Conservation (phyloP, 1,140 invertebrate species). For the Cherax quadricarinatus region DNA sequence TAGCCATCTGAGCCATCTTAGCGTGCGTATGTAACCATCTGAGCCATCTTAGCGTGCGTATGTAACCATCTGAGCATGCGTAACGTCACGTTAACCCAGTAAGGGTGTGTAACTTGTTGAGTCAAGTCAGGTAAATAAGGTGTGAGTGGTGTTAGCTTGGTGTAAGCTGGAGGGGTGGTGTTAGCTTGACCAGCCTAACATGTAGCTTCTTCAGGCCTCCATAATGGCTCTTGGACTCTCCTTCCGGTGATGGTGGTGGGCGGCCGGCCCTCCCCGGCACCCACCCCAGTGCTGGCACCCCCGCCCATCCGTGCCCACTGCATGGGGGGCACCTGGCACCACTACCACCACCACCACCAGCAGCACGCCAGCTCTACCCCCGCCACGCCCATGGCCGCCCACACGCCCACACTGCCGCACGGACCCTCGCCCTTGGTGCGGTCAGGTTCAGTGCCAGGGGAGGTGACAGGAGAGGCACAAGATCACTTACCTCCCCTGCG, state of each 20-base stretch:
- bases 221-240: constrained; percentile 41
- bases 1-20: too few relatives aligned
- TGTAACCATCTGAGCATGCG: neutral
- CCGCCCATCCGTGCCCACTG: constrained; percentile 67
- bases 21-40: too few relatives aligned
- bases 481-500: constrained; percentile 69
- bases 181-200: neutral
- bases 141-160: neutral
- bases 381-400: constrained; percentile 67
- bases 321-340: constrained; percentile 67
- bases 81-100: neutral
- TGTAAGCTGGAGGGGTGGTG: neutral
- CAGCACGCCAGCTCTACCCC: constrained; percentile 69
- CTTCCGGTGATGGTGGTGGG: constrained; percentile 65
- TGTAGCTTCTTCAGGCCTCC: constrained; percentile 39
- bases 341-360: constrained; percentile 51
- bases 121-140: neutral
- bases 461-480: constrained; percentile 63
- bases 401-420: constrained; percentile 67
- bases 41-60: too few relatives aligned
- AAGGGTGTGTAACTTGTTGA: too few relatives aligned
- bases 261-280: constrained; percentile 62
- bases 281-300: constrained; percentile 63
- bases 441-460: constrained; percentile 71
- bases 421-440: constrained; percentile 69